phyloP scores from a whole-genome alignment of 2,113 vertebrate species.

The Dasyprocta punctata region DNA sequence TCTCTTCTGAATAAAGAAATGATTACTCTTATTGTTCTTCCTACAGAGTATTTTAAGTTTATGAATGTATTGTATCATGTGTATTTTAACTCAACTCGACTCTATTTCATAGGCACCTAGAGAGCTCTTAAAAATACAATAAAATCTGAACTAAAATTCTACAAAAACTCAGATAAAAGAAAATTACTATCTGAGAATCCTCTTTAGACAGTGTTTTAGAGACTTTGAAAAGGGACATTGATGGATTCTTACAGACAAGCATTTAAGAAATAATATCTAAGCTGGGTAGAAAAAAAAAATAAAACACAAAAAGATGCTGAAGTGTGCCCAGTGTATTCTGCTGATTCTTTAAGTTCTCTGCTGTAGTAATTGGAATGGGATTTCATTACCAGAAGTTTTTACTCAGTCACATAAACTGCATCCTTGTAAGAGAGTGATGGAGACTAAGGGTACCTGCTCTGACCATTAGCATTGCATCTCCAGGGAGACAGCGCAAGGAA shows the following conservation, averaged over 20 bases:
- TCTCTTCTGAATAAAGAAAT: conserved; percentile 43
- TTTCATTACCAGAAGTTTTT: conserved; percentile 74
- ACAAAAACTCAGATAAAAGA: conserved; percentile 70
- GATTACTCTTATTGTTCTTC: conserved; percentile 58
- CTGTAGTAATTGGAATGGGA: conserved; percentile 73
- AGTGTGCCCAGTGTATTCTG: conserved; percentile 73
- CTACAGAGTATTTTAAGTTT: conserved; percentile 46
- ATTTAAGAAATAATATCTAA: conserved; percentile 75
- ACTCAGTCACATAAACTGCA: conserved; percentile 60
- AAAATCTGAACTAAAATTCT: conserved; percentile 71
- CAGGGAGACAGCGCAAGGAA: conserved; percentile 65
- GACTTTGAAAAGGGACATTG: conserved; percentile 68
- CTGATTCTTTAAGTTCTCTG: conserved; percentile 74
- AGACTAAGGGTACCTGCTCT: conserved; percentile 65
- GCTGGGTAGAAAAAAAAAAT: conserved; percentile 13
- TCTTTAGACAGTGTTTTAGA: conserved; percentile 68
- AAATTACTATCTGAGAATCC: conserved; percentile 70
- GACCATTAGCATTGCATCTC: conserved; percentile 67
- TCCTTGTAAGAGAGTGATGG: conserved; percentile 64
- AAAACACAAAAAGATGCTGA: conserved; percentile 66
- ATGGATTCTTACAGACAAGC: conserved; percentile 72
- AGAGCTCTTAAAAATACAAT: conserved; percentile 68
- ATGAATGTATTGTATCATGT: conserved; percentile 44
- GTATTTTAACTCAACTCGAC: conserved; percentile 57
- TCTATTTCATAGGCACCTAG: conserved; percentile 31